Conservation (phyloP, 2,797 vertebrate species). For the Scolopax rusticola region DNA sequence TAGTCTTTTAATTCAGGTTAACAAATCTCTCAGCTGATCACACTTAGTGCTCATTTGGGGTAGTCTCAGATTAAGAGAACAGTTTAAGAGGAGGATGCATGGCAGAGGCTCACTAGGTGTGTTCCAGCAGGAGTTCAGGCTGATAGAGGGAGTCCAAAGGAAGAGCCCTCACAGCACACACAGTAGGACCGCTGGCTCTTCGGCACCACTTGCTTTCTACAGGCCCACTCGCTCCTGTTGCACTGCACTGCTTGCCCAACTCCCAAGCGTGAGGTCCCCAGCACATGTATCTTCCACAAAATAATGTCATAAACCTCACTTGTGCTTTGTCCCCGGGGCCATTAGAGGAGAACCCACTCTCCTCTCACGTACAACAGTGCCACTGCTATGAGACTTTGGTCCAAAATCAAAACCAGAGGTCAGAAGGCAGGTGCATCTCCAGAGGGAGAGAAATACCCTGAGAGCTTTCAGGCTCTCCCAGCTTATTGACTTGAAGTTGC, state of each 20-base stretch:
- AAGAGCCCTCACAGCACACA: not conserved
- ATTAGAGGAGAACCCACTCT: not conserved
- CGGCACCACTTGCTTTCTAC: not conserved
- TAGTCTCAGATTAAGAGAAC: not conserved
- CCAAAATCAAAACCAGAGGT: not conserved
- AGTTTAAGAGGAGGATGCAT: not conserved
- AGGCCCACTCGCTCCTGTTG: not conserved
- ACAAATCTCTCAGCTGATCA: not conserved
- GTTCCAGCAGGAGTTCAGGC: not conserved
- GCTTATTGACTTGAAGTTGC: not conserved
- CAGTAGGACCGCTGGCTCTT: not conserved
- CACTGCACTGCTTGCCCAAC: not conserved
- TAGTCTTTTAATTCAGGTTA: not conserved
- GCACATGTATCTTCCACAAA: not conserved
- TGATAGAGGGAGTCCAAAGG: not conserved
- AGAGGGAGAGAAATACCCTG: not conserved
- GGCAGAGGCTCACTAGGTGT: not conserved
- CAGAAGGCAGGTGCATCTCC: not conserved
- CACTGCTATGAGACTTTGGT: not conserved
- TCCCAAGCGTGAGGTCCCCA: not conserved
- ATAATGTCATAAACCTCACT: not conserved
- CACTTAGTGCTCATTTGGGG: no score
- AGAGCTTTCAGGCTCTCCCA: not conserved
- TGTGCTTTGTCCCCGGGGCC: not conserved
- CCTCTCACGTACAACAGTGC: not conserved